phyloP scores from a whole-genome alignment of 2,797 vertebrate genomes.

The Gorsachius magnificus region DNA sequence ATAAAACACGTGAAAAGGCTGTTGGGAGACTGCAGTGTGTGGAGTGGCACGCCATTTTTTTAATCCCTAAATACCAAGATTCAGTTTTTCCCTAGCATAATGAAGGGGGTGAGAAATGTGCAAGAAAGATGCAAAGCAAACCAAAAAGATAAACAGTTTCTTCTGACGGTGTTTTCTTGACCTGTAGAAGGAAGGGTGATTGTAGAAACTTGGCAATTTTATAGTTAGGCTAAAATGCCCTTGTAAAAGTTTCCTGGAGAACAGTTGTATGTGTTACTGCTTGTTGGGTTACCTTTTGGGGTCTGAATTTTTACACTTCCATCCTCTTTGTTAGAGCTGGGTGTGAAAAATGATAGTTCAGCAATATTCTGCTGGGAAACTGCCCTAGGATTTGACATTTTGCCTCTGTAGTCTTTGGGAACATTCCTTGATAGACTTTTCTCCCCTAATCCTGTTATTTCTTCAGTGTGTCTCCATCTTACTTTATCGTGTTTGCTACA shows the following conservation, averaged over 20 bases:
- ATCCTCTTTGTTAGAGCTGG: background rate
- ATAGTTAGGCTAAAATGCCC: background rate
- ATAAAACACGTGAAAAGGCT: background rate
- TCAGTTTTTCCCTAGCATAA: fast-evolving
- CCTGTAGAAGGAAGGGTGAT: background rate
- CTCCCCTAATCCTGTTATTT: slow-evolving; percentile 11
- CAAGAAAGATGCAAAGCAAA: background rate
- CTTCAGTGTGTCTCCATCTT: background rate
- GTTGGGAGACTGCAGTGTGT: background rate
- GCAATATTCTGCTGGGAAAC: background rate
- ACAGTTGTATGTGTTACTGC: background rate
- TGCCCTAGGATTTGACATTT: background rate
- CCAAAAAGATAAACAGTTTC: background rate
- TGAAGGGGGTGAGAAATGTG: background rate
- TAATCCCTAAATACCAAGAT: background rate
- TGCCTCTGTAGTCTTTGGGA: background rate
- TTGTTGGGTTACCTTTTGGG: background rate
- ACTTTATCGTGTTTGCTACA: background rate
- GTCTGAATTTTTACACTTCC: background rate
- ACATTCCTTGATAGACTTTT: background rate
- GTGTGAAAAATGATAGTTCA: background rate
- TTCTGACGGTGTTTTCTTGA: background rate
- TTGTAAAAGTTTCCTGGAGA: background rate
- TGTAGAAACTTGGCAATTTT: background rate
- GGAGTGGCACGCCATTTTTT: background rate